A percentile compares a stretch with the other conserved stretches of the same genome.
Evolutionary conservation across 2,888 invertebrate genomes (phyloP).

Genomic region (Hydriomena furcata): DNA sequence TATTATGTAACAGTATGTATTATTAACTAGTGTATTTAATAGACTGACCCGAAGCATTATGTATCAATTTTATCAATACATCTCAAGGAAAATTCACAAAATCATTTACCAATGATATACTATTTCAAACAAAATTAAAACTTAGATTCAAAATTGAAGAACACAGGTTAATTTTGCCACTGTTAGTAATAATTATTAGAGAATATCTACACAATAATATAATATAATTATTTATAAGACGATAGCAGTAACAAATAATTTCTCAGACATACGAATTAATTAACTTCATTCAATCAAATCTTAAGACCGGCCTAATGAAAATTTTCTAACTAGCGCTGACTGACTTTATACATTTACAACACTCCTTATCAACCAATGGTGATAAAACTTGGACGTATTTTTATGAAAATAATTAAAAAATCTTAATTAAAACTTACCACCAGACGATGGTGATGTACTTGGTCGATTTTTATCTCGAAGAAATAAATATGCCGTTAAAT

Average conservation of each 20-base stretch:
- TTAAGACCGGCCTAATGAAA: slow-evolving; percentile 45
- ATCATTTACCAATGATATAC: slow-evolving; percentile 45
- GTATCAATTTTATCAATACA: slow-evolving; percentile 34
- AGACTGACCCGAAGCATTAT: slow-evolving; percentile 51
- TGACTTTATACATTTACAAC: slow-evolving; percentile 48
- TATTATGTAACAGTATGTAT: slow-evolving; percentile 72
- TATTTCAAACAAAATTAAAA: slow-evolving; percentile 30
- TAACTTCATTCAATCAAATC: slow-evolving; percentile 30
- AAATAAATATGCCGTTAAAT: slow-evolving; percentile 48
- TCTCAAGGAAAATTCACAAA: slow-evolving; percentile 37
- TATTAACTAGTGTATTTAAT: slow-evolving; percentile 61
- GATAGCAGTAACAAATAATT: slow-evolving; percentile 22
- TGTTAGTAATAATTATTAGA: slow-evolving; percentile 19
- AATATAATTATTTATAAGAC: slow-evolving; percentile 16
- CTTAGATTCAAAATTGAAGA: slow-evolving; percentile 46
- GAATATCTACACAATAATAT: slow-evolving; percentile 27
- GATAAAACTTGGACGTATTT: slow-evolving; percentile 56
- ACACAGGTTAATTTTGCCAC: slow-evolving; percentile 35
- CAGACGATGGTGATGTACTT: slow-evolving; percentile 48
- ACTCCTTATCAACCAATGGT: slow-evolving; percentile 46
- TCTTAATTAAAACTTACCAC: slow-evolving; percentile 51
- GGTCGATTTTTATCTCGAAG: slow-evolving; percentile 57
- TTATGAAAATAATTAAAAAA: slow-evolving; percentile 48
- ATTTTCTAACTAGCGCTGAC: slow-evolving; percentile 66
- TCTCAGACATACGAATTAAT: slow-evolving; percentile 26